phyloP scores from a whole-genome alignment of 2,888 invertebrate species.

The Zaprionus bogoriensis region DNA sequence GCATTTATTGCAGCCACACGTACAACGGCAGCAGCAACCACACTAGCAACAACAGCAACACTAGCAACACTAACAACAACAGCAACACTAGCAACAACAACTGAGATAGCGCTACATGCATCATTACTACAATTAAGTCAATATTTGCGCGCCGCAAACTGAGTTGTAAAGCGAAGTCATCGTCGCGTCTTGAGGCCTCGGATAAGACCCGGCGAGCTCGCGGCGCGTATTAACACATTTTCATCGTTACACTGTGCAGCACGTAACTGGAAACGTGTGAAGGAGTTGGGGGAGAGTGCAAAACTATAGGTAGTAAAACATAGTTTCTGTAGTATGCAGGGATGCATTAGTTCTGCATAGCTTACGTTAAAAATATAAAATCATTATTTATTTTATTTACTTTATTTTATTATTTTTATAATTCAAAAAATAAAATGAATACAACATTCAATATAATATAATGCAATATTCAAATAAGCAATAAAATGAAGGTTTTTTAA shows the following conservation, averaged over 20 bases:
- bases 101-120: conserved; percentile 47
- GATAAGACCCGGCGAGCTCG: conserved; percentile 25
- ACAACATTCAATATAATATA: no score
- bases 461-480: no score
- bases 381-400: no score
- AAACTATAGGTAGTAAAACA: no score
- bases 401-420: no score
- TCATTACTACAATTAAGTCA: conserved; percentile 57
- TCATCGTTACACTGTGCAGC: conserved; percentile 44
- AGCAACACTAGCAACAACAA: conserved; percentile 29
- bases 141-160: conserved; percentile 53
- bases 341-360: no score
- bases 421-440: no score
- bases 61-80: conserved; percentile 22
- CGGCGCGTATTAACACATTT: conserved; percentile 61
- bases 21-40: conserved; percentile 18
- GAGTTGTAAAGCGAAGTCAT: conserved; percentile 50
- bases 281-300: background rate
- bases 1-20: conserved; percentile 68
- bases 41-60: conserved; percentile 12
- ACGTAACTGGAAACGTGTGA: background rate
- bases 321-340: no score
- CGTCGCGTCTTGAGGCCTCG: conserved; percentile 20
- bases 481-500: no score
- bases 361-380: no score